These are phyloP conservation scores for Desoria tigrina DNA, from an alignment of 2,888 invertebrate species.

Conservation along the genomic window DNA sequence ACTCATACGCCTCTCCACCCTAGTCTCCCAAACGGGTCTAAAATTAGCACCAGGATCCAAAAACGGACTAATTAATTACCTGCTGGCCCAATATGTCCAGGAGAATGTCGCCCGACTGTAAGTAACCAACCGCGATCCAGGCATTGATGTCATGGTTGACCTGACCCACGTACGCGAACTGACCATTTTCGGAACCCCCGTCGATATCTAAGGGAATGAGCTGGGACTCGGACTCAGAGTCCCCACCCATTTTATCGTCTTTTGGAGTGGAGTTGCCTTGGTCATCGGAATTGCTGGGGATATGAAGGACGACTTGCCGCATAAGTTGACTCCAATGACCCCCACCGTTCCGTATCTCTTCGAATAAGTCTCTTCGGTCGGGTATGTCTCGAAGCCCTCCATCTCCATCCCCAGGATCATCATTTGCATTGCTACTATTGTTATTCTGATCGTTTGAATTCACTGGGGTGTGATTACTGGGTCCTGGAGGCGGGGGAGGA, in stretches of 20 bases:
- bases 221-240: slow-evolving; percentile 11
- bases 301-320: slow-evolving; percentile 47
- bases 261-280: slow-evolving; percentile 8
- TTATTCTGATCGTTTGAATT: slow-evolving; percentile 50
- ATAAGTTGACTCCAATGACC: slow-evolving; percentile 53
- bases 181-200: slow-evolving; percentile 61
- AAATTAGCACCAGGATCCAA: too few relatives aligned
- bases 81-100: slow-evolving; percentile 52
- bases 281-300: slow-evolving; percentile 11
- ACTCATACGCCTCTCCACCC: too few relatives aligned
- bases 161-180: slow-evolving; percentile 57
- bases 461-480: slow-evolving; percentile 2
- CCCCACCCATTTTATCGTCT: slow-evolving; percentile 2
- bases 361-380: slow-evolving; percentile 48
- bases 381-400: slow-evolving; percentile 8
- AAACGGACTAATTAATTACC: slow-evolving; percentile 33
- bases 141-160: slow-evolving; percentile 50
- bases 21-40: too few relatives aligned
- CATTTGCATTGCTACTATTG: slow-evolving; percentile 29
- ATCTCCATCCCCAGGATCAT: slow-evolving; percentile 8
- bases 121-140: slow-evolving; percentile 52
- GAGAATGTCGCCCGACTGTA: slow-evolving; percentile 52
- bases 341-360: slow-evolving; percentile 52
- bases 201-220: slow-evolving; percentile 56
- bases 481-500: not conserved